A percentile compares a stretch with the other conserved stretches of the same genome.
phyloP scores from a whole-genome alignment of 2,113 vertebrate genomes.

The Theropithecus gelada region DNA sequence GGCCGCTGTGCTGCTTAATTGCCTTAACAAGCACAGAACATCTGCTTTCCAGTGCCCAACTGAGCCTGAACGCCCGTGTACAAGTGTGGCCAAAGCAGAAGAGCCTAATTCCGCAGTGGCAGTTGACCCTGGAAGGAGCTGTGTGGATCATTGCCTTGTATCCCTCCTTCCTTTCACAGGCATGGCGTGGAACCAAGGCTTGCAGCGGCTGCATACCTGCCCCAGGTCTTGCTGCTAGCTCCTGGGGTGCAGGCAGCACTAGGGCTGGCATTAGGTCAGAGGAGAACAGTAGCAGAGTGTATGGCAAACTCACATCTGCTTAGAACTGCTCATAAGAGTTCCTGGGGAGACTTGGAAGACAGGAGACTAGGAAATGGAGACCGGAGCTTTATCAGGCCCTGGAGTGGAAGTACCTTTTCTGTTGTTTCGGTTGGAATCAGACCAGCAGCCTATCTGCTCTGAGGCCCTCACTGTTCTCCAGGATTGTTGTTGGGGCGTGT shows the following conservation, averaged over 20 bases:
- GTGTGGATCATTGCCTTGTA: not conserved
- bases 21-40: not conserved
- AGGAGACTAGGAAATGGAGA: not conserved
- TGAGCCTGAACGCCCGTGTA: rapidly evolving
- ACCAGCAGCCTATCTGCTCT: not conserved
- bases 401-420: not conserved
- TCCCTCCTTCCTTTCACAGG: not conserved
- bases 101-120: not conserved
- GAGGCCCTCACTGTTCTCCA: not conserved
- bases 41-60: slow-evolving; percentile 33
- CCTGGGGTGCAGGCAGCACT: not conserved
- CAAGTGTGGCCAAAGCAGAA: not conserved
- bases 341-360: not conserved
- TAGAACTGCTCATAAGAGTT: not conserved
- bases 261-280: not conserved
- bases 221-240: not conserved
- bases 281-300: not conserved
- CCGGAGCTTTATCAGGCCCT: not conserved
- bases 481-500: rapidly evolving
- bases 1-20: not conserved
- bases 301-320: not conserved
- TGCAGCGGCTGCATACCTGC: rapidly evolving
- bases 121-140: not conserved
- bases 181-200: rapidly evolving
- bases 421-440: not conserved